phyloP scores from a whole-genome alignment of 1,140 invertebrate species.

The Diuraphis noxia region DNA sequence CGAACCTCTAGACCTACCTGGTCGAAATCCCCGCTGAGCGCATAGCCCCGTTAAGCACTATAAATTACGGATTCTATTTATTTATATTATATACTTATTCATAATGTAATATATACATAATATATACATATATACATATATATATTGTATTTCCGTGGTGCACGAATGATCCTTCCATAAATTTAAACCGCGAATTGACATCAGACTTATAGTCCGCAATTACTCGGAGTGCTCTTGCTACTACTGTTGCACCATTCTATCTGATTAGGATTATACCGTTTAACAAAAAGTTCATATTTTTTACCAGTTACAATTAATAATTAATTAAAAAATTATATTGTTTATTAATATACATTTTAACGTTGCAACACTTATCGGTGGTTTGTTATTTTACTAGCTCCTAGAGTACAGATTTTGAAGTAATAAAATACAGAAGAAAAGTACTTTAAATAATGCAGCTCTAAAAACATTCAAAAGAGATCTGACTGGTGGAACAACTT shows the following conservation, averaged over 20 bases:
- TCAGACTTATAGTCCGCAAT: slow-evolving; percentile 7
- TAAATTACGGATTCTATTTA: neutral
- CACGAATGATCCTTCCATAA: neutral
- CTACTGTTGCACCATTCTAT: neutral
- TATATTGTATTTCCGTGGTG: neutral
- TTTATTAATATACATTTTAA: too few species aligned
- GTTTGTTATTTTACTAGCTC: too few species aligned
- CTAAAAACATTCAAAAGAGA: too few species aligned
- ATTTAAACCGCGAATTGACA: neutral
- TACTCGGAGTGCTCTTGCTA: neutral
- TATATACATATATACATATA: too few species aligned
- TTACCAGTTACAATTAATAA: too few species aligned
- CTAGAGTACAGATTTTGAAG: too few species aligned
- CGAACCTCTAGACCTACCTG: slow-evolving; percentile 19
- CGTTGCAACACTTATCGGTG: too few species aligned
- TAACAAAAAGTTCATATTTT: neutral
- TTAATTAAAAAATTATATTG: too few species aligned
- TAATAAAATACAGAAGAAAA: too few species aligned
- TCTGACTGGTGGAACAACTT: too few species aligned
- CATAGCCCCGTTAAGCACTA: neutral
- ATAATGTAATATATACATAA: neutral
- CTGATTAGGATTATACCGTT: neutral
- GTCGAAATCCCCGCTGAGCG: slow-evolving; percentile 20
- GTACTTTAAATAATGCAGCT: too few species aligned
- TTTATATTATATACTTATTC: neutral